phyloP scores from a whole-genome alignment of 2,888 invertebrate genomes.

The Idaea straminata region DNA sequence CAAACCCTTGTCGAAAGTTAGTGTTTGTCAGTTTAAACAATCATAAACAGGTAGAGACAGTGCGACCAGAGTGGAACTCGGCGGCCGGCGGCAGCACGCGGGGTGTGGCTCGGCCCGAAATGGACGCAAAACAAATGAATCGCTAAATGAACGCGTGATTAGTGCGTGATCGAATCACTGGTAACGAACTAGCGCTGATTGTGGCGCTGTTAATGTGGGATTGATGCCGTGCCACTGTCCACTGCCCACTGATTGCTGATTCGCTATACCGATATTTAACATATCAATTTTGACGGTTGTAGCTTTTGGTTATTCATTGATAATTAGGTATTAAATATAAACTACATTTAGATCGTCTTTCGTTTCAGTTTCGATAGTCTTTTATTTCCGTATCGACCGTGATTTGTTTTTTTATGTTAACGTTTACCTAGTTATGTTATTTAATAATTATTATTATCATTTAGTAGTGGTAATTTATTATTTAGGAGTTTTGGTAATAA shows the following conservation, averaged over 20 bases:
- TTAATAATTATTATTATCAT: too few species aligned
- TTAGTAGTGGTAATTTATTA: too few species aligned
- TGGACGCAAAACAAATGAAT: constrained; percentile 29
- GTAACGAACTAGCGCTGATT: constrained; percentile 4
- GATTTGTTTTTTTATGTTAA: too few species aligned
- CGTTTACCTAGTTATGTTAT: too few species aligned
- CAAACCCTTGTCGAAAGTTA: not conserved
- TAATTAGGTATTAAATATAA: not conserved
- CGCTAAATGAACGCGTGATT: constrained; percentile 21
- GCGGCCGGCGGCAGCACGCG: constrained; percentile 8
- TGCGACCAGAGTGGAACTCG: constrained; percentile 17
- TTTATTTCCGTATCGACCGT: too few species aligned
- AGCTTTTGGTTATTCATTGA: not conserved
- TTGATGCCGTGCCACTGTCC: not conserved
- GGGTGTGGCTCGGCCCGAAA: constrained; percentile 11
- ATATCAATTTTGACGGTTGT: not conserved
- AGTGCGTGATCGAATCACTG: constrained; percentile 5
- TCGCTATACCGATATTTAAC: not conserved
- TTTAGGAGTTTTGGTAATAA: too few species aligned
- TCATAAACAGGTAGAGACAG: constrained; percentile 6
- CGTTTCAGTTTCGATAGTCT: too few species aligned
- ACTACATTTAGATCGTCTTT: not conserved
- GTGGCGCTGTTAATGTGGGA: constrained; percentile 1
- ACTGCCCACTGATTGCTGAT: not conserved
- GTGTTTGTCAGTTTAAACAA: not conserved